Evolutionary conservation across 2,113 vertebrate genomes (phyloP), one percentile per base, ranked within the genome.

Genomic region (Barbus barbus): DNA sequence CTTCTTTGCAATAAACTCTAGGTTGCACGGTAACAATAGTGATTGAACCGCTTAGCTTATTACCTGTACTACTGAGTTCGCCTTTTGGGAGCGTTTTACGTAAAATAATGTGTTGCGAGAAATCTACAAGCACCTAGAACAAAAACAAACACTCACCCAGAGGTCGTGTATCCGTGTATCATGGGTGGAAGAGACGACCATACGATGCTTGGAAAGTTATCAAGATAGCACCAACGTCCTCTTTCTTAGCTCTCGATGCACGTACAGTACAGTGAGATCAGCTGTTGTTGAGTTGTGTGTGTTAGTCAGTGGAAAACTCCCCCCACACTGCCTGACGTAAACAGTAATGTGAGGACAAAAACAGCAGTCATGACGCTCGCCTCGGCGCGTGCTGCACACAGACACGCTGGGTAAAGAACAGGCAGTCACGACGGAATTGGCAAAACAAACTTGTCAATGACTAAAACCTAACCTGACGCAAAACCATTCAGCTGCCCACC

Each of bases 301-400:
- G 93, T 87, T 91, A 93, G 93, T 93, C 94, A 93, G 92, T 93
- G 94, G 94, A 95, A 94, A 95, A 94, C 94, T 95, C 95, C 94
- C 94, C 88, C 84, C 85, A 82, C 88, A 28, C 89, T n/a, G 71
- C 80, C 56, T 88, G 85, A 86, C 86, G 86, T 83, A 79, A 74
- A 78, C 83, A 84, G 80, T 85, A 85, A 88, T 58, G 78, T 67
- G 63, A 78, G 76, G 41, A 84, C 63, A 78, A 81, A 81, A 74
- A 78, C 83, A 26, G 58, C 33, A 71, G 22, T 73, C 72, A 36
- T 63, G 67, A 82, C 72, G 56, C 60, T 53, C n/a, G n/a, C n/a
- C n/a, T n/a, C 46, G 16, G 51, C 26, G 76, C 79, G 80, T 46
- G 36, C 36, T 51, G 48, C 41, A 74, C 26, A 33, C 26, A 48